Evolutionary conservation across 2,113 vertebrate species (phyloP).

Genomic region (Alethe castanea): DNA sequence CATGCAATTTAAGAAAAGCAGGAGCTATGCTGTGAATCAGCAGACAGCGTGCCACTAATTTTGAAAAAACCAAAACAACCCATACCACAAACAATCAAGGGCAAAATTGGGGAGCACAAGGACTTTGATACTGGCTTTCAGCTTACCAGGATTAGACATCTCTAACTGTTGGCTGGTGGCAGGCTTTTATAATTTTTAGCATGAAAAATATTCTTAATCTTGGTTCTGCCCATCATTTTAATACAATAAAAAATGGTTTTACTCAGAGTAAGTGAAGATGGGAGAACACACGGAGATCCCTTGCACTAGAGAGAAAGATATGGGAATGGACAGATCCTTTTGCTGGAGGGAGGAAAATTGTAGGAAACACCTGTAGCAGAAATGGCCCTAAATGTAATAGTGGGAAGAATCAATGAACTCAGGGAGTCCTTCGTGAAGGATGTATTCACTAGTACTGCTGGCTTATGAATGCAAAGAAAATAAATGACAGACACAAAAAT

Average conservation of each 20-base stretch:
- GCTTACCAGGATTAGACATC: neutral
- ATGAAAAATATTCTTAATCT: neutral
- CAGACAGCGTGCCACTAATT: neutral
- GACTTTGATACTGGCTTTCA: neutral
- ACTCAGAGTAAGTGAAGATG: neutral
- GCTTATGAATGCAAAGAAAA: neutral
- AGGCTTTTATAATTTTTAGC: neutral
- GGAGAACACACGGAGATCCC: neutral
- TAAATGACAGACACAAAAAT: neutral
- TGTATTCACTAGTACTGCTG: neutral
- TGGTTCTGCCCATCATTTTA: neutral
- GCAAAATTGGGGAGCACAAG: neutral
- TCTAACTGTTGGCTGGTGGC: neutral
- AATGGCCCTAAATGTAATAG: neutral
- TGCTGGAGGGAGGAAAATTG: neutral
- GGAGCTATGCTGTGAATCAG: neutral
- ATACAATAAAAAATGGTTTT: neutral
- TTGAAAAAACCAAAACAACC: neutral
- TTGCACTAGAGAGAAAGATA: neutral
- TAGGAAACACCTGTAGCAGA: neutral
- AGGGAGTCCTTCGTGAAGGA: neutral
- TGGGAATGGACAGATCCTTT: neutral
- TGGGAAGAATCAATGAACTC: neutral
- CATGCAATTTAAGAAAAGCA: neutral
- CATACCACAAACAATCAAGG: neutral